Percentiles rank a stretch among this genome's conserved stretches.
These are phyloP conservation scores for Micrasema longulum DNA, from an alignment of 1,140 invertebrate species.

Conservation along the genomic window DNA sequence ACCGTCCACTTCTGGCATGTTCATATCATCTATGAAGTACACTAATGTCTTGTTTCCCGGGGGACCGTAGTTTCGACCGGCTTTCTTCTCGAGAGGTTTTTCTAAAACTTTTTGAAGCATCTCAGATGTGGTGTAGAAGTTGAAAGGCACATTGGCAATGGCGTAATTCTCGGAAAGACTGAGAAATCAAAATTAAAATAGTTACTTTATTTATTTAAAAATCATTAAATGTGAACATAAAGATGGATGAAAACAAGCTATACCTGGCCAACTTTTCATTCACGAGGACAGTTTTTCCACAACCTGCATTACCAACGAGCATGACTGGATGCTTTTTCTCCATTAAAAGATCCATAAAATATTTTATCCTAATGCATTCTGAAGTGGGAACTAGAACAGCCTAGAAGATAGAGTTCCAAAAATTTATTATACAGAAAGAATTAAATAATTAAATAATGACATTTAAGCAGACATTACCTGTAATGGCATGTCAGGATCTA, in stretches of 20 bases:
- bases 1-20: conserved; percentile 96
- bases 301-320: conserved; percentile 92
- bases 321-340: conserved; percentile 90
- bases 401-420: conserved; percentile 60
- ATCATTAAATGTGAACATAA: too few species aligned
- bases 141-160: conserved; percentile 93
- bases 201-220: too few species aligned
- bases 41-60: conserved; percentile 94
- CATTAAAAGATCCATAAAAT: conserved; percentile 92
- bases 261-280: conserved; percentile 84
- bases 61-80: conserved; percentile 94
- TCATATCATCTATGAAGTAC: conserved; percentile 98
- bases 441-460: neutral
- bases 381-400: conserved; percentile 93
- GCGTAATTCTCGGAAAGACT: conserved; percentile 88
- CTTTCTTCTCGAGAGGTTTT: conserved; percentile 97
- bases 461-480: conserved; percentile 70
- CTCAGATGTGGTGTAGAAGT: conserved; percentile 96
- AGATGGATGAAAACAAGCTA: too few species aligned
- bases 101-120: conserved; percentile 96
- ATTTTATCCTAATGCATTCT: conserved; percentile 91
- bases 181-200: conserved; percentile 45
- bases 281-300: conserved; percentile 90
- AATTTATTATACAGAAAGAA: too few species aligned
- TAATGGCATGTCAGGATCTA: conserved; percentile 91